Evolutionary conservation across 1,140 invertebrate species (phyloP).

Genomic region (Zaprionus taronus): DNA sequence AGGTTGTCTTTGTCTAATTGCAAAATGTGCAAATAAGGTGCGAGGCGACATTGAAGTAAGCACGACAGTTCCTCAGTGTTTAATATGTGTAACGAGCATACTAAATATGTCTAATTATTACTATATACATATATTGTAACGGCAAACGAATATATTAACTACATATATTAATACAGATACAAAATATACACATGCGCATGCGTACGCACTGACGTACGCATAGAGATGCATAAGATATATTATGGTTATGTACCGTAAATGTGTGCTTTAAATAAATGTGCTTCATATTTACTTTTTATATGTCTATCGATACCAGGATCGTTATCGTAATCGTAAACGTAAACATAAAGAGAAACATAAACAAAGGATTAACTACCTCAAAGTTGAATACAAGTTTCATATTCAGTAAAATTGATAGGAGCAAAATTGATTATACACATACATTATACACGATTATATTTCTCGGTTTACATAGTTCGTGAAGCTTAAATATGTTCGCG

Average conservation of each 20-base stretch:
- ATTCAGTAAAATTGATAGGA: constrained; percentile 61
- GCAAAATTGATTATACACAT: constrained; percentile 51
- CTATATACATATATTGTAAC: constrained; percentile 41
- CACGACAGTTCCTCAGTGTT: constrained; percentile 83
- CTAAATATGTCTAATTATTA: constrained; percentile 37
- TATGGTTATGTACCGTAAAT: constrained; percentile 72
- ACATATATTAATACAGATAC: constrained; percentile 19
- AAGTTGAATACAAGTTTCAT: constrained; percentile 67
- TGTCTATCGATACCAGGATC: constrained; percentile 31
- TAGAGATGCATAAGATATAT: constrained; percentile 52
- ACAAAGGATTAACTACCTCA: constrained; percentile 75
- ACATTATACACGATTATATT: constrained; percentile 38
- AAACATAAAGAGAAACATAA: constrained; percentile 50
- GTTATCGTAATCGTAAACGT: constrained; percentile 37
- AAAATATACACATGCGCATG: constrained; percentile 6
- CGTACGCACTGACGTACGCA: constrained; percentile 19
- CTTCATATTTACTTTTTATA: constrained; percentile 67
- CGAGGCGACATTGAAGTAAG: constrained; percentile 73
- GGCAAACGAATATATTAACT: constrained; percentile 25
- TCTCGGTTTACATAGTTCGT: constrained; percentile 1
- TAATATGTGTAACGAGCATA: constrained; percentile 69
- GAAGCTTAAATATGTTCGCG: neutral
- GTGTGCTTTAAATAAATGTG: constrained; percentile 83
- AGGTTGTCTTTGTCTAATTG: constrained; percentile 53
- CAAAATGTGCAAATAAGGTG: constrained; percentile 40